A percentile compares a stretch with the other conserved stretches of the same genome.
Evolutionary conservation across 2,888 invertebrate genomes (phyloP).

Genomic region (Tyria jacobaeae): DNA sequence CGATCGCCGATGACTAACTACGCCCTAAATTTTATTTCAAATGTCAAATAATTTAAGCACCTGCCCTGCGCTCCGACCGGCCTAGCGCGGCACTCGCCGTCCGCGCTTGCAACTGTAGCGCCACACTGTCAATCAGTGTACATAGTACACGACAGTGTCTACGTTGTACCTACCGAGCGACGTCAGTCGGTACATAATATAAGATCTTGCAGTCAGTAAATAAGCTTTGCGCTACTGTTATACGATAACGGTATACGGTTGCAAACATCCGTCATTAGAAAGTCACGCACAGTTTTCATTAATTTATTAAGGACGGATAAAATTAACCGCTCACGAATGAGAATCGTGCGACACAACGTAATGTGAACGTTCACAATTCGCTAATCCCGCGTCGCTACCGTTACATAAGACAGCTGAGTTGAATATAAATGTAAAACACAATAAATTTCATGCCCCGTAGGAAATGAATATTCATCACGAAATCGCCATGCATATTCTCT

Average conservation of each 20-base stretch:
- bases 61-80: conserved; percentile 63
- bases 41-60: conserved; percentile 86
- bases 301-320: conserved; percentile 75
- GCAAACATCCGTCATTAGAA: conserved; percentile 69
- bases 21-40: conserved; percentile 85
- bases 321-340: conserved; percentile 74
- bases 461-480: conserved; percentile 87
- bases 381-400: conserved; percentile 86
- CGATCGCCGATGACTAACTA: conserved; percentile 85
- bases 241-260: conserved; percentile 67
- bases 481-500: conserved; percentile 87
- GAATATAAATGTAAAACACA: conserved; percentile 87
- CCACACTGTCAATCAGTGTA: neutral
- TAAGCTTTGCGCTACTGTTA: conserved; percentile 52
- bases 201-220: conserved; percentile 32
- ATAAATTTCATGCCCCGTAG: conserved; percentile 87
- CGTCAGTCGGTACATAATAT: conserved; percentile 1
- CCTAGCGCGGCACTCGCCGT: conserved; percentile 27
- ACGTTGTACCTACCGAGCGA: neutral
- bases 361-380: conserved; percentile 84
- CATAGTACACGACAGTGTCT: neutral
- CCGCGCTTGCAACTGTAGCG: conserved; percentile 7
- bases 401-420: conserved; percentile 86
- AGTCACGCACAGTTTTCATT: conserved; percentile 75
- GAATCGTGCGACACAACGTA: conserved; percentile 76